Conservation (phyloP, 1,140 invertebrate genomes). For the Plodia interpunctella region DNA sequence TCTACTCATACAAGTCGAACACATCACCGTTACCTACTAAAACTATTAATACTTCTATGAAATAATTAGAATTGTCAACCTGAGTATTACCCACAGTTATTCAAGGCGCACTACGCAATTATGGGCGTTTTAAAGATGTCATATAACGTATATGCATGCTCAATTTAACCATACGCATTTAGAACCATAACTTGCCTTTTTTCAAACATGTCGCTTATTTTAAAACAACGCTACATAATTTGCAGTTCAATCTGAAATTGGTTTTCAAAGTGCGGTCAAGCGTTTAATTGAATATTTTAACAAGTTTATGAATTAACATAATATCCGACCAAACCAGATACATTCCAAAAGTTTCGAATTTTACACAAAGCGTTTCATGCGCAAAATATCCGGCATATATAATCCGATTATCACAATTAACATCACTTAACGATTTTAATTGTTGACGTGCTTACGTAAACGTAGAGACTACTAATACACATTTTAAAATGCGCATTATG, state of each 20-base stretch:
- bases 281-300: background rate
- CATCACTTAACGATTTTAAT: background rate
- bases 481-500: too few relatives aligned
- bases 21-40: constrained; percentile 19
- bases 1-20: constrained; percentile 7
- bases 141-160: constrained; percentile 22
- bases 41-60: constrained; percentile 16
- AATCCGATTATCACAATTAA: background rate
- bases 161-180: constrained; percentile 22
- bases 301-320: background rate
- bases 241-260: too few relatives aligned
- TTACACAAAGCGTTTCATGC: background rate
- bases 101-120: constrained; percentile 10
- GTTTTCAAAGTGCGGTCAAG: too few relatives aligned
- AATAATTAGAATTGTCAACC: constrained; percentile 28
- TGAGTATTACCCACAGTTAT: constrained; percentile 32
- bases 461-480: too few relatives aligned
- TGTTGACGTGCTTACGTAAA: too few relatives aligned
- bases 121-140: constrained; percentile 13
- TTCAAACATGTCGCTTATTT: background rate
- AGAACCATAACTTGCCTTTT: background rate
- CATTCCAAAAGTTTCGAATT: background rate
- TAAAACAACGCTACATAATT: background rate
- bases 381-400: background rate
- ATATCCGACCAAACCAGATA: background rate